Percentiles rank a stretch among this genome's conserved stretches.
Evolutionary conservation across 1,140 invertebrate genomes (phyloP).

Genomic region (Brachionus rotundiformis): DNA sequence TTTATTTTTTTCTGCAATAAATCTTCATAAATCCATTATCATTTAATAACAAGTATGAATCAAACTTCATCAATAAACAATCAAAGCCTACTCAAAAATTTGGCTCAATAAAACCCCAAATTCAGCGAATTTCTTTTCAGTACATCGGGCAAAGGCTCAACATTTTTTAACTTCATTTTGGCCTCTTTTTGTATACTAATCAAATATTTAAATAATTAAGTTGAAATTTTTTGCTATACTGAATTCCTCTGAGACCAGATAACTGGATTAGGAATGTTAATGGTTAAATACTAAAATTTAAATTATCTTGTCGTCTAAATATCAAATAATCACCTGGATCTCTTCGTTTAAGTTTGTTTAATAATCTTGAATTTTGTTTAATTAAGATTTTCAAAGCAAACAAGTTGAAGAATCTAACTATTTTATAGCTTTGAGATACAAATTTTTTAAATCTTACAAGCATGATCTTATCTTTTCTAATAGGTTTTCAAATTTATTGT

Average conservation of each 20-base stretch:
- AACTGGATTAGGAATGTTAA: neutral
- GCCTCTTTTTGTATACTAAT: neutral
- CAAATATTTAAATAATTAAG: neutral
- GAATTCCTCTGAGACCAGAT: neutral
- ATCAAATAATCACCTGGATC: conserved; percentile 6
- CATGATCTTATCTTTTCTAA: conserved; percentile 10
- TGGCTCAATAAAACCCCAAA: neutral
- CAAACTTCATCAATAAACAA: neutral
- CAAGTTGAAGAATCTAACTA: neutral
- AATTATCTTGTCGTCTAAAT: conserved; percentile 1
- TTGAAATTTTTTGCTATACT: neutral
- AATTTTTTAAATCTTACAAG: neutral
- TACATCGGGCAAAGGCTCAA: too few relatives aligned
- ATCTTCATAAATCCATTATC: neutral
- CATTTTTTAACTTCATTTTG: neutral
- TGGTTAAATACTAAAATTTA: neutral
- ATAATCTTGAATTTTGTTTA: conserved; percentile 4
- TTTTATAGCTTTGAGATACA: neutral
- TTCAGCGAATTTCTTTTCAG: neutral
- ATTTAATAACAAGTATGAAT: neutral
- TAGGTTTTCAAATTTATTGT: neutral
- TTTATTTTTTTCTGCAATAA: neutral
- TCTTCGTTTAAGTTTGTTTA: neutral
- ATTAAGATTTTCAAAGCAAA: neutral
- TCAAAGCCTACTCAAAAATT: neutral